Evolutionary conservation across 2,113 vertebrate species (phyloP), one percentile per base, ranked within the genome.

Genomic region (Entelurus aequoreus): DNA sequence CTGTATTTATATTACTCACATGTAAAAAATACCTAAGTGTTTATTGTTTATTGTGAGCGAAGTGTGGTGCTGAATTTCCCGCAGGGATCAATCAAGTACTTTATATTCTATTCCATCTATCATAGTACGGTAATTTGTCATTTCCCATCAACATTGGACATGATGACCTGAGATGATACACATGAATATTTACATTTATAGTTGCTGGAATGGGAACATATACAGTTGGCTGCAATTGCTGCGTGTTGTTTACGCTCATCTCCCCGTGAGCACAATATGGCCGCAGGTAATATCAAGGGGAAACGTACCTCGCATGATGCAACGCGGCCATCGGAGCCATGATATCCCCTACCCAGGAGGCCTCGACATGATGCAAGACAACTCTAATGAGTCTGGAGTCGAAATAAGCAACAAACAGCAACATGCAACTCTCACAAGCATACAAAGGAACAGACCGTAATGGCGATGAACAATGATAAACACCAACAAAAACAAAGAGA

Each of bases 401-500:
- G 69, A 61, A 83, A 83, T 60, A 42, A 68, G 58, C 51, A 37
- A 37, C 40, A 66, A 47, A 68, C 5, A 54, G 38, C 67, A 50
- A 63, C 40, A 66, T 44, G 69, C 14, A 57, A 61, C 50, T 68
- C 49, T 36, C 54, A 71, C 49, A 55, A 71, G 63, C 40, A 70
- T 16, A 78, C 10, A 19, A 57, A 71, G 79, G 71, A 71, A 72
- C 55, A 66, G 48, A 76, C 64, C 52, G 53, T 57, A 71, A 76
- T 77, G 67, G 76, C 80, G 76, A 87, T 86, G 68, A 82, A 58
- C 76, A 60, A 62, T 69, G 72, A 84, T 84, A 77, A 79, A 84
- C 79, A 83, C 83, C 78, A 83, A 85, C 81, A 81, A 77, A 40
- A 42, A 52, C 28, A 49, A 28, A 62, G 44, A 53, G 16, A 54